Evolutionary conservation across 2,797 vertebrate genomes (phyloP).

Genomic region (Cryptoblepharus egeriae): DNA sequence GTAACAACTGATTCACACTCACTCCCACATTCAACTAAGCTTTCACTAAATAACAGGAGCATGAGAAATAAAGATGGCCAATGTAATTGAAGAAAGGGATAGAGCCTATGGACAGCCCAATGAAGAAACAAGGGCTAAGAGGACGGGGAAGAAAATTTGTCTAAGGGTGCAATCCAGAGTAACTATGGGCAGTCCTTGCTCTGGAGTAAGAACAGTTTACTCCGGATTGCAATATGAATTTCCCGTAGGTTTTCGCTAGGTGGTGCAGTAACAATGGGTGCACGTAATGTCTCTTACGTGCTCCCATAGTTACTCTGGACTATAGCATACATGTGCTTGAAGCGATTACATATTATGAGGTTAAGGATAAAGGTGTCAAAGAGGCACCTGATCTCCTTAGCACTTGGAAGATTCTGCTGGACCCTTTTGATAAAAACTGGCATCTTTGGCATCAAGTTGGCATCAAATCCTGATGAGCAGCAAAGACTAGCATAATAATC

Average conservation of each 20-base stretch:
- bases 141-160: not conserved
- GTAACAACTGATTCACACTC: not conserved
- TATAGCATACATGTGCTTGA: too few species aligned
- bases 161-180: too few species aligned
- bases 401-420: not conserved
- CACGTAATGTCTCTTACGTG: too few species aligned
- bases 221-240: too few species aligned
- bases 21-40: too few species aligned
- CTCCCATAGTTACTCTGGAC: too few species aligned
- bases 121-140: not conserved
- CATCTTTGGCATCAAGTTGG: too few species aligned
- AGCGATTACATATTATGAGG: not conserved
- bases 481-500: slow-evolving; percentile 43
- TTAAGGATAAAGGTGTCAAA: slow-evolving; percentile 6
- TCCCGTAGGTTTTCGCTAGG: too few species aligned
- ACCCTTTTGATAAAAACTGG: slow-evolving; percentile 4
- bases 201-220: too few species aligned
- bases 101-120: not conserved
- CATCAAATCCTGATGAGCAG: slow-evolving; percentile 20
- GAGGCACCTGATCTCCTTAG: not conserved
- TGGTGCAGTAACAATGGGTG: too few species aligned
- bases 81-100: not conserved
- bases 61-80: not conserved
- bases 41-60: not conserved
- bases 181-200: too few species aligned